Base-by-base conservation (phyloP, 1,140 invertebrate genomes). In the Drosophila sulfurigaster region DNA sequence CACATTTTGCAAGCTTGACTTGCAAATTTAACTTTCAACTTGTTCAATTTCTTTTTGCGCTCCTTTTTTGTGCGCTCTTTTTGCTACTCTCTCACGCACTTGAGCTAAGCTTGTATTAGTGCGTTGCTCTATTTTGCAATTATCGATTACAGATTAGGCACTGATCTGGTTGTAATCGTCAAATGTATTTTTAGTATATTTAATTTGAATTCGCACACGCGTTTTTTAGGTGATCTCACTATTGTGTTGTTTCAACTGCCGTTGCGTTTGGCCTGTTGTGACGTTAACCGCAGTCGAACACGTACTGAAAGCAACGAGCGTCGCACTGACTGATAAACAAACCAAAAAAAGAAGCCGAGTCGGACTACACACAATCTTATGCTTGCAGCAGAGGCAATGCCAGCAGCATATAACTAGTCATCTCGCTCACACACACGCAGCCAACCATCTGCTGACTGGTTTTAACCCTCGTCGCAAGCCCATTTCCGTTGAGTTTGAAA, bases 401-500 rank as follows among this genome's bases (percentile, higher is more conserved):
- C 13, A 43, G 13, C 8, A n/a, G n/a, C 54, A 8, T 4, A 38
- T 4, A 41, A 2, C 52, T 69, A 38, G 79, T 73, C 7, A 43
- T 82, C 82, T 74, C 82, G 59, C 74, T 87, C 49, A 35, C 43
- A 13, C 79, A 1, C 25, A 75, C 45, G 20, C 48, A 15, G 46
- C 4, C 15, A 4, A 3, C 41, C 58, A 13, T 75, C 49, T 16
- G 63, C 2, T 13, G 25, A 48, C 3, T 7, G 11, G 38, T 65
- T 75, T 87, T 79, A 87, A 82, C 82, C 82, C 82, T 86, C 62
- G 38, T 54, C 49, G 38, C 25, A 32, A 16, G 38, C 35, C 46
- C 76, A 77, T 87, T 87, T 86, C 82, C 82, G 82, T 77, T 87
- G 59, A 64, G 62, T 74, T 87, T 69, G 58, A 86, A 86, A 82